Evolutionary conservation across 2,888 invertebrate species (phyloP).

Genomic region (Callyntrura guangdongensis): DNA sequence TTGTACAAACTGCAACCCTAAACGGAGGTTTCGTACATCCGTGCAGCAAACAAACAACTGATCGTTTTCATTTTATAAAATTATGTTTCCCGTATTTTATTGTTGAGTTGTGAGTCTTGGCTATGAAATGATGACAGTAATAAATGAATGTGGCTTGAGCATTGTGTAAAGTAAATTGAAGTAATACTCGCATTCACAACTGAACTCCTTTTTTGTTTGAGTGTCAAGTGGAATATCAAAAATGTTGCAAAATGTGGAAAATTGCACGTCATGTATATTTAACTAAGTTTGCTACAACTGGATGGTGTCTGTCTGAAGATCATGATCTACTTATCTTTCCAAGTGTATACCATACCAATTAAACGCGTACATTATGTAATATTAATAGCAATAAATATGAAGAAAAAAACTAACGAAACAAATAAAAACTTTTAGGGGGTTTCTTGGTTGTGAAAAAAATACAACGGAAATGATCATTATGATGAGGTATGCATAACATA

Average conservation of each 20-base stretch:
- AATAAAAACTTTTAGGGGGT: background rate
- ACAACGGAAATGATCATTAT: constrained; percentile 37
- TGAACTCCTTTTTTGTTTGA: background rate
- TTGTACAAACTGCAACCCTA: background rate
- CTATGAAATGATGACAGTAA: background rate
- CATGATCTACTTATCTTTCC: background rate
- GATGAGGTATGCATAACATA: background rate
- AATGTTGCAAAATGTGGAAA: background rate
- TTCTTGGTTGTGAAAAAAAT: background rate
- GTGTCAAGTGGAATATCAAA: background rate
- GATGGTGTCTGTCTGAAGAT: background rate
- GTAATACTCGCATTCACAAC: background rate
- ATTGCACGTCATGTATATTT: background rate
- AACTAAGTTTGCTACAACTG: no score
- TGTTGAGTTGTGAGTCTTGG: background rate
- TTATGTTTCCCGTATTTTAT: no score
- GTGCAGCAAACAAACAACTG: background rate
- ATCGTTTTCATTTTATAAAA: background rate
- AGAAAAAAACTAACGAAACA: background rate
- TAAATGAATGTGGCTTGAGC: background rate
- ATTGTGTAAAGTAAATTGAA: constrained; percentile 9
- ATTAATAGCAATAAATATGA: no score
- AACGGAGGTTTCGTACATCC: background rate
- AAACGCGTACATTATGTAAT: background rate
- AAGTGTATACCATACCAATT: background rate